phyloP scores from a whole-genome alignment of 2,888 invertebrate genomes.

The Mesorhabditis spiculigera region DNA sequence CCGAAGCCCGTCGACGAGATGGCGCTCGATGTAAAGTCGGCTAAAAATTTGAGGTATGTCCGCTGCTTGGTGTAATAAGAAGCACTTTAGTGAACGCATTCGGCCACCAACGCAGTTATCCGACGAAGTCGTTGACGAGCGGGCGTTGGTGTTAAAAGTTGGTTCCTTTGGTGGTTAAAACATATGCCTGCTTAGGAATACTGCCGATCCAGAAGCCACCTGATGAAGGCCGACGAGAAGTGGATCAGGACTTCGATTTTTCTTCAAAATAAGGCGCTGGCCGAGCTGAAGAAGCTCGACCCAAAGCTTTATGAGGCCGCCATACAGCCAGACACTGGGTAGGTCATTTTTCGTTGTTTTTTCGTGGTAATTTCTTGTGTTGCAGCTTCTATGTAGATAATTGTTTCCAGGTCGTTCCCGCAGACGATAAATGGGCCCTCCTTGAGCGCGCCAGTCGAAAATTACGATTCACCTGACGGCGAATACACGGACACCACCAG shows the following conservation, averaged over 20 bases:
- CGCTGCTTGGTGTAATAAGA: neutral
- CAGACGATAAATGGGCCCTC: slow-evolving; percentile 73
- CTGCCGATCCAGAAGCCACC: slow-evolving; percentile 24
- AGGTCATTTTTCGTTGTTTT: neutral
- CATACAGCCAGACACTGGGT: slow-evolving; percentile 67
- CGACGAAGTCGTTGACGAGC: slow-evolving; percentile 65
- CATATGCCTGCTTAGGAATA: slow-evolving; percentile 27
- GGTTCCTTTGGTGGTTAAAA: neutral
- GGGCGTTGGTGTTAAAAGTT: slow-evolving; percentile 39
- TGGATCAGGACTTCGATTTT: slow-evolving; percentile 71
- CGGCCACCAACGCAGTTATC: slow-evolving; percentile 56
- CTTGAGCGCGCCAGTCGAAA: slow-evolving; percentile 77
- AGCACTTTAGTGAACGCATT: slow-evolving; percentile 51
- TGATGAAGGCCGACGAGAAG: slow-evolving; percentile 64
- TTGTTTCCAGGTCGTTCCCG: slow-evolving; percentile 64
- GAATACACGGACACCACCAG: slow-evolving; percentile 77
- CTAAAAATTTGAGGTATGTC: slow-evolving; percentile 47
- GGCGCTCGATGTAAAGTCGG: slow-evolving; percentile 63
- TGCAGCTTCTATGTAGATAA: neutral
- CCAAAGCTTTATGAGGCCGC: slow-evolving; percentile 83
- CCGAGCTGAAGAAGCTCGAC: slow-evolving; percentile 76
- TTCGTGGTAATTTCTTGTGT: neutral
- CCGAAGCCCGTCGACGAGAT: slow-evolving; percentile 85
- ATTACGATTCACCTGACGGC: slow-evolving; percentile 81
- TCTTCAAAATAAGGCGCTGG: slow-evolving; percentile 76